A percentile compares a stretch with the other conserved stretches of the same genome.
These are phyloP conservation scores for Melipona quadrifasciata DNA, from an alignment of 1,140 invertebrate species.

Conservation along the genomic window DNA sequence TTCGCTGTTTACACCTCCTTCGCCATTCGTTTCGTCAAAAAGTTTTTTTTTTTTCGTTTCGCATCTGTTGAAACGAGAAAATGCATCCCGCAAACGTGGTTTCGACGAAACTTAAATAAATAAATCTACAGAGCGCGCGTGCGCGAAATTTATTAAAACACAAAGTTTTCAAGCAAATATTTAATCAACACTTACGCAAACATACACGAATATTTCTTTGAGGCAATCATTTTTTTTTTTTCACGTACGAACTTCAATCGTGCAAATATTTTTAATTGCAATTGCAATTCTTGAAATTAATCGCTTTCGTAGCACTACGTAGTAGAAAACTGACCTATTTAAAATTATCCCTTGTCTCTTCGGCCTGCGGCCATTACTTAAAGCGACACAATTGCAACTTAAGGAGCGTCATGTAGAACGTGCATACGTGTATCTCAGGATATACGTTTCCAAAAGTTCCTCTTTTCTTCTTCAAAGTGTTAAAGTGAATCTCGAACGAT, in stretches of 20 bases:
- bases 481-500: no score
- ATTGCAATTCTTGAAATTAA: neutral
- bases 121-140: neutral
- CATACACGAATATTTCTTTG: neutral
- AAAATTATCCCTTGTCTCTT: neutral
- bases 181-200: neutral
- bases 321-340: neutral
- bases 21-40: no score
- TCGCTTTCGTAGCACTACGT: neutral
- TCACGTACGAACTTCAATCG: neutral
- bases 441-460: no score
- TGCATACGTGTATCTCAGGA: no score
- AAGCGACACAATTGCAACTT: neutral
- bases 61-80: no score
- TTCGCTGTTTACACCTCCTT: neutral
- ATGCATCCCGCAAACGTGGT: no score
- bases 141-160: neutral
- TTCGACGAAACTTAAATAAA: neutral
- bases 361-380: neutral
- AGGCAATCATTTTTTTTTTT: no score
- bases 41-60: no score
- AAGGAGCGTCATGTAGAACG: neutral
- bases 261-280: neutral
- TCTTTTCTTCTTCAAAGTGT: no score
- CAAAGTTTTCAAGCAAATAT: neutral